Base-by-base conservation (phyloP, 2,797 vertebrate genomes). In the Ciconia nigra region DNA sequence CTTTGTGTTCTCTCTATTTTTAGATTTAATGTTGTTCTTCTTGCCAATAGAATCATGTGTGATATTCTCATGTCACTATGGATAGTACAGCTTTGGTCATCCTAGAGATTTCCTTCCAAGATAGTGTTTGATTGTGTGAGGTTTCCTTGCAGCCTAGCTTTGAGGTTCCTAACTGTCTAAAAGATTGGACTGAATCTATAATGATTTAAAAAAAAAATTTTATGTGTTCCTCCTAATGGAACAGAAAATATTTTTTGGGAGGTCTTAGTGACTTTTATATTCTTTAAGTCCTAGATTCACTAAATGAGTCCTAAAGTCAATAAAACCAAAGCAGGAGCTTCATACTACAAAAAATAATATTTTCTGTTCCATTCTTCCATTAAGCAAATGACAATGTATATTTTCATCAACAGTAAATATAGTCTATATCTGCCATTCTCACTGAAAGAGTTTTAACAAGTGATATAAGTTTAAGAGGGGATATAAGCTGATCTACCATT, bases 391-490 rank as follows among this genome's bases (percentile, higher is more conserved):
- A 47, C 28, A 69, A 42, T 7, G 5, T 65, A 11, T 61, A 18
- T 73, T 93, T 92, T 83, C 15, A 72, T 69, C 44, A 80, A 77
- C 31, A 69, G n/a, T 20, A 33, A 62, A 25, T 29, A 11, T 5
- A 71, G 20, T 11, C 29, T 65, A 5, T 46, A 17, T 71, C 46
- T 96, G 35, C 16, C 7, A 42, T 58, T 89, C 52, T 74, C 35
- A 28, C 47, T 37, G 57, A 7, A 65, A 13, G 25, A 90, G 14
- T 55, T 59, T 57, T 49, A 83, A 52, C 5, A 62, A 59, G 17
- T 2, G 4, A 15, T 44, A 0, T 0, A 65, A 39, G 9, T 49
- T 73, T 62, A 20, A 74, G 25, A 77, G 21, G 24, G 1, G 0
- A 47, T 58, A 29, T 4, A 67, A 63, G 2, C 10, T 72, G 44